These are phyloP conservation scores for Theocolax elegans DNA, from an alignment of 1,140 invertebrate genomes.

Conservation along the genomic window DNA sequence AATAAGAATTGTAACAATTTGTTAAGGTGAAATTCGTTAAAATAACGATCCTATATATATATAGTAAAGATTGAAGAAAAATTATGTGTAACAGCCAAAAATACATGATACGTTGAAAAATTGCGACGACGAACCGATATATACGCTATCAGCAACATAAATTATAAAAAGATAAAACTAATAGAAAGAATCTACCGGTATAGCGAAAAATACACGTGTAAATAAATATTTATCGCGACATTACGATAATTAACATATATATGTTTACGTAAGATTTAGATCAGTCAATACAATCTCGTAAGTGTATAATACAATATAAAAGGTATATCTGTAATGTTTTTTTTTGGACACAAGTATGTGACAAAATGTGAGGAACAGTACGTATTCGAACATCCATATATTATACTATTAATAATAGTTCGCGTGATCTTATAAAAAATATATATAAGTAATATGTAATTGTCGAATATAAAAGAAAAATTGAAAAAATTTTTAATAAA, in stretches of 20 bases:
- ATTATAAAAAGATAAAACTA: no score
- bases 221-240: constrained; percentile 22
- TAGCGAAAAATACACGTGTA: no score
- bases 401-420: constrained; percentile 29
- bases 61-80: no score
- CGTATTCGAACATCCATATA: constrained; percentile 14
- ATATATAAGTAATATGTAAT: no score
- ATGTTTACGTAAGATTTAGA: constrained; percentile 8
- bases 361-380: constrained; percentile 16
- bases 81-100: no score
- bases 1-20: no score
- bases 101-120: no score
- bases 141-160: no score
- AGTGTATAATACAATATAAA: constrained; percentile 14
- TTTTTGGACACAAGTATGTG: constrained; percentile 25
- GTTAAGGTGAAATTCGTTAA: no score
- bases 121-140: no score
- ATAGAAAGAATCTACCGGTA: no score
- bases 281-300: constrained; percentile 2
- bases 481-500: constrained; percentile 28
- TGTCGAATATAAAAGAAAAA: constrained; percentile 19
- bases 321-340: constrained; percentile 30
- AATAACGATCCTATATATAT: no score
- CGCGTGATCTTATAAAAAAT: constrained; percentile 23
- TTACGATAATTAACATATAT: constrained; percentile 12